Evolutionary conservation across 2,113 vertebrate species (phyloP).

Genomic region (Myocastor coypus): DNA sequence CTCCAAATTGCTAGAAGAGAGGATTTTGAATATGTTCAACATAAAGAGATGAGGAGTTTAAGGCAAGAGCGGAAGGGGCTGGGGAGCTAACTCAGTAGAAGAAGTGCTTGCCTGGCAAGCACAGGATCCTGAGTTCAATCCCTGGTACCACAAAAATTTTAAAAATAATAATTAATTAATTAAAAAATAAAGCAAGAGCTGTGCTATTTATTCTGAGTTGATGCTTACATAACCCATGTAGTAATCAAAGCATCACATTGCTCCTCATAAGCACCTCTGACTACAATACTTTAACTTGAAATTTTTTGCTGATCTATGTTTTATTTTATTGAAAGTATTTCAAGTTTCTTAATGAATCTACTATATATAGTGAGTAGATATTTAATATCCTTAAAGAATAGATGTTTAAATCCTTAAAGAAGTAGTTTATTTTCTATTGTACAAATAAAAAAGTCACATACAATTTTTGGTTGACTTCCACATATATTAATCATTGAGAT

Average conservation of each 20-base stretch:
- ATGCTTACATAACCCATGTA: not conserved
- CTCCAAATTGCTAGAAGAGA: not conserved
- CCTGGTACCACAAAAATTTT: too few relatives aligned
- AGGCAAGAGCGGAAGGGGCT: too few relatives aligned
- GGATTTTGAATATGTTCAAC: not conserved
- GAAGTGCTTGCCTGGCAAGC: too few relatives aligned
- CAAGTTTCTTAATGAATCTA: not conserved
- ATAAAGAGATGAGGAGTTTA: not conserved
- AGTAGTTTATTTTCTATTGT: not conserved
- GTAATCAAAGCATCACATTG: not conserved
- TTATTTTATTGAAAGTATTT: conserved; percentile 20
- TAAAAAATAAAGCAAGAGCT: too few relatives aligned
- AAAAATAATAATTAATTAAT: too few relatives aligned
- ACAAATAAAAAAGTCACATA: not conserved
- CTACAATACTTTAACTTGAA: not conserved
- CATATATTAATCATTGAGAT: not conserved
- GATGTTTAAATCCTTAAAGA: conserved; percentile 3
- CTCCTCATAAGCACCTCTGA: not conserved
- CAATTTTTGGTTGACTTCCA: not conserved
- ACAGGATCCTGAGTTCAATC: too few relatives aligned
- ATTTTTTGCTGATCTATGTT: not conserved
- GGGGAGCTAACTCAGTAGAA: too few relatives aligned
- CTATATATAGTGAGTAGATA: not conserved
- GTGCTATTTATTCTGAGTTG: not conserved
- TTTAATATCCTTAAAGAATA: not conserved